Percentiles rank a stretch among this genome's conserved stretches.
Evolutionary conservation across 2,888 invertebrate genomes (phyloP).

Genomic region (Silvanus unidentatus): DNA sequence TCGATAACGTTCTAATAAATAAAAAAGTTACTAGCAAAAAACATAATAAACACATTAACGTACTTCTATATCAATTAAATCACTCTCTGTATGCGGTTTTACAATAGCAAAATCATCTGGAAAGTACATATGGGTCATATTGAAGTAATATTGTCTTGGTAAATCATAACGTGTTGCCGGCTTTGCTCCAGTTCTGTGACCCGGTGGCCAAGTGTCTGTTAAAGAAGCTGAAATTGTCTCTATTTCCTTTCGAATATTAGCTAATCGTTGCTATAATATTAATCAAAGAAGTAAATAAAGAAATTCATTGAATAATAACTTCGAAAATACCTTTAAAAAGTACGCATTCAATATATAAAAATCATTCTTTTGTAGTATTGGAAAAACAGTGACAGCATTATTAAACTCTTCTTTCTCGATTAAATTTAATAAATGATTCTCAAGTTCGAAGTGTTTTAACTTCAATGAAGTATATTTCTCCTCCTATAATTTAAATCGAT

Average conservation of each 20-base stretch:
- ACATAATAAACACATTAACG: not conserved
- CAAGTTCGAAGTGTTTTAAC: conserved; percentile 46
- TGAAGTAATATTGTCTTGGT: conserved; percentile 81
- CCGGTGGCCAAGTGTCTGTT: conserved; percentile 65
- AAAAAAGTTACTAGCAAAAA: conserved; percentile 2
- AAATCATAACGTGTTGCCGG: conserved; percentile 76
- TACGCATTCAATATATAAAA: conserved; percentile 69
- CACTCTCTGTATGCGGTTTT: conserved; percentile 58
- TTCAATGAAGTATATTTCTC: conserved; percentile 44
- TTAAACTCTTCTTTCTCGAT: conserved; percentile 47
- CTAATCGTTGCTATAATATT: conserved; percentile 32
- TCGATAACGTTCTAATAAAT: conserved; percentile 34
- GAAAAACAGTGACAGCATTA: conserved; percentile 59
- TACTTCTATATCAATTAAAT: conserved; percentile 63
- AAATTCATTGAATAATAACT: not conserved
- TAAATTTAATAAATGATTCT: conserved; percentile 42
- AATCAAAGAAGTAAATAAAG: conserved; percentile 1
- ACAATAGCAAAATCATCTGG: conserved; percentile 73
- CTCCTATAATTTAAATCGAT: conserved; percentile 40
- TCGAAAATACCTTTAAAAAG: conserved; percentile 55
- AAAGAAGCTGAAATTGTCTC: conserved; percentile 30
- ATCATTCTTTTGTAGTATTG: conserved; percentile 56
- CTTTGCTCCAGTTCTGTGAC: conserved; percentile 59
- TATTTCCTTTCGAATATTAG: conserved; percentile 31
- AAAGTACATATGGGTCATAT: conserved; percentile 74